Conservation (phyloP, 2,113 vertebrate species). For the Siphamia tubifer region DNA sequence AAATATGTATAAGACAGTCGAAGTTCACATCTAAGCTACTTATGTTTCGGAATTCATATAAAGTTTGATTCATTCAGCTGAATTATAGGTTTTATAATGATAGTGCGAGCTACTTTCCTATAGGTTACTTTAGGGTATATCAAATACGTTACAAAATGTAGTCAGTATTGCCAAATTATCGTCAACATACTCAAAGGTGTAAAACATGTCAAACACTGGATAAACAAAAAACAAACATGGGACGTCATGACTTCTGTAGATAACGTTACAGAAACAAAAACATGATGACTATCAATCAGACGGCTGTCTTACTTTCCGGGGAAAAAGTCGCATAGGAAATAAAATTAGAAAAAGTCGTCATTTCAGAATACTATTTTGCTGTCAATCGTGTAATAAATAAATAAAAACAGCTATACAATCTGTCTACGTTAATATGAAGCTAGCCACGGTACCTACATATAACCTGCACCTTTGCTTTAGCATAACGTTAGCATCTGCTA, state of each 20-base stretch:
- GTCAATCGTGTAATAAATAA: neutral
- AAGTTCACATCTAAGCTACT: neutral
- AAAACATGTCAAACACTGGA: neutral
- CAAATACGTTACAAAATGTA: neutral
- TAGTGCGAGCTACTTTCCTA: neutral
- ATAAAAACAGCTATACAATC: neutral
- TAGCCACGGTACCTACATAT: conserved; percentile 35
- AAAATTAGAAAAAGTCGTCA: neutral
- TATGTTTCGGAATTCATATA: neutral
- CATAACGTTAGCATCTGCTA: conserved; percentile 39
- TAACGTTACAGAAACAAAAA: conserved; percentile 41
- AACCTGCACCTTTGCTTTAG: conserved; percentile 58
- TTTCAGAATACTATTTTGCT: neutral
- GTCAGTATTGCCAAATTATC: too few relatives aligned
- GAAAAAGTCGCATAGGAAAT: neutral
- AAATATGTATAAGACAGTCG: neutral
- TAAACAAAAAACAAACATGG: conserved; percentile 35
- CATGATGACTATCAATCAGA: conserved; percentile 9
- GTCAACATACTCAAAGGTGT: neutral
- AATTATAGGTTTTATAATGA: neutral
- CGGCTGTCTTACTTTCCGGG: neutral
- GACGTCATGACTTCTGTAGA: conserved; percentile 52
- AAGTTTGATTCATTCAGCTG: neutral
- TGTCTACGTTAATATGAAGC: neutral
- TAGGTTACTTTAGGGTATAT: neutral